phyloP scores from a whole-genome alignment of 37 sponge, comb jelly and placozoan species.

The Cladorhizidae sp. region DNA sequence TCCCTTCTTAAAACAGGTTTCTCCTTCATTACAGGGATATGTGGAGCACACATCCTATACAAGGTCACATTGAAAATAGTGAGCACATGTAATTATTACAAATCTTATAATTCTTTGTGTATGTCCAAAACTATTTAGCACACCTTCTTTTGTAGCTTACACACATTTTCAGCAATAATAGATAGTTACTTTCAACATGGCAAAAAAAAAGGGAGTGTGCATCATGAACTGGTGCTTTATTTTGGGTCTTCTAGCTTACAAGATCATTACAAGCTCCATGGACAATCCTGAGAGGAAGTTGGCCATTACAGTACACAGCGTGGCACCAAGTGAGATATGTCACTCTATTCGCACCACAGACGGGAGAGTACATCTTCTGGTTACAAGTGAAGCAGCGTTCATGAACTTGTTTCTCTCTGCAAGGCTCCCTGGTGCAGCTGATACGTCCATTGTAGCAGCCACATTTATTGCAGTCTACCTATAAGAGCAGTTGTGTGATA shows the following conservation, averaged over 20 bases:
- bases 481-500: too few species aligned
- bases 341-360: constrained; percentile 44
- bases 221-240: too few species aligned
- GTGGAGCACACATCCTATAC: constrained; percentile 35
- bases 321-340: constrained; percentile 38
- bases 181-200: too few species aligned
- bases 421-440: constrained; percentile 15
- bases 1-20: constrained; percentile 25
- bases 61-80: neutral
- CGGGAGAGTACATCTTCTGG: neutral
- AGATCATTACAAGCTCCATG: constrained; percentile 15
- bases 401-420: neutral
- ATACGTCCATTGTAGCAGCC: constrained; percentile 39
- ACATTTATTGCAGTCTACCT: constrained; percentile 48
- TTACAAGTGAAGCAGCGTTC: constrained; percentile 21
- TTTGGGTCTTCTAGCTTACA: too few species aligned
- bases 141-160: too few species aligned
- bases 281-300: constrained; percentile 7
- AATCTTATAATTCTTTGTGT: too few species aligned
- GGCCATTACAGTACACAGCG: constrained; percentile 44
- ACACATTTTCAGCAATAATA: too few species aligned
- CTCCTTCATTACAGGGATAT: constrained; percentile 43
- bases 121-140: too few species aligned
- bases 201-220: too few species aligned
- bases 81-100: neutral